Evolutionary conservation across 2,113 vertebrate species (phyloP).

Genomic region (Regulus satrapa): DNA sequence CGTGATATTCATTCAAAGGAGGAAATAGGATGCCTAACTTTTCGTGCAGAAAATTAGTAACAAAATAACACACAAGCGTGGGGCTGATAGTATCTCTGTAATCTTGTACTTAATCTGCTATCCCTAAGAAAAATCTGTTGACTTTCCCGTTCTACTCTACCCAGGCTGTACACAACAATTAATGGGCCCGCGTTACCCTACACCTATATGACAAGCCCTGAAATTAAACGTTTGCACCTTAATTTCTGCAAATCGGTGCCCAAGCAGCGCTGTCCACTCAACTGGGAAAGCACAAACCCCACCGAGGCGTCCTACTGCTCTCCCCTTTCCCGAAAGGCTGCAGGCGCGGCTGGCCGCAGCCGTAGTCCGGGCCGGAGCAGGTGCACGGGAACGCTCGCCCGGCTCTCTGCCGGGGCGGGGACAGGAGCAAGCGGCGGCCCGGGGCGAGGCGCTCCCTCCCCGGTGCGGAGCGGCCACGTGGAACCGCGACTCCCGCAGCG

Average conservation of each 20-base stretch:
- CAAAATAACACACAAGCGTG: neutral
- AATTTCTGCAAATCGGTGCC: neutral
- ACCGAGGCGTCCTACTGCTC: fast-evolving
- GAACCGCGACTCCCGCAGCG: constrained; percentile 35
- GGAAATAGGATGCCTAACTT: neutral
- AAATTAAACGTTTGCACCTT: neutral
- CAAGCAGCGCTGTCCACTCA: neutral
- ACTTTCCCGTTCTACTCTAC: neutral
- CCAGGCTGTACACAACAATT: neutral
- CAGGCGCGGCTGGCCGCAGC: neutral
- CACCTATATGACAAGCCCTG: fast-evolving
- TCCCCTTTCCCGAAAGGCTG: neutral
- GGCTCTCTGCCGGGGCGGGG: neutral
- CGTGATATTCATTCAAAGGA: neutral
- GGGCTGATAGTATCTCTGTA: neutral
- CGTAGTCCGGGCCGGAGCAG: neutral
- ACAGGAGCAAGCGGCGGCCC: neutral
- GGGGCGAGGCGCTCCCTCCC: constrained; percentile 25
- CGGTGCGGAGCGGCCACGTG: constrained; percentile 69
- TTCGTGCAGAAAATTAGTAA: constrained; percentile 10
- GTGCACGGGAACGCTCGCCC: neutral
- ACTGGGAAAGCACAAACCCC: neutral
- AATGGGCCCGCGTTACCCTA: neutral
- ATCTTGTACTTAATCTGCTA: neutral
- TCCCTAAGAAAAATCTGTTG: neutral